These are phyloP conservation scores for Pseudochirops cupreus DNA, from an alignment of 2,797 vertebrate species.

Conservation along the genomic window DNA sequence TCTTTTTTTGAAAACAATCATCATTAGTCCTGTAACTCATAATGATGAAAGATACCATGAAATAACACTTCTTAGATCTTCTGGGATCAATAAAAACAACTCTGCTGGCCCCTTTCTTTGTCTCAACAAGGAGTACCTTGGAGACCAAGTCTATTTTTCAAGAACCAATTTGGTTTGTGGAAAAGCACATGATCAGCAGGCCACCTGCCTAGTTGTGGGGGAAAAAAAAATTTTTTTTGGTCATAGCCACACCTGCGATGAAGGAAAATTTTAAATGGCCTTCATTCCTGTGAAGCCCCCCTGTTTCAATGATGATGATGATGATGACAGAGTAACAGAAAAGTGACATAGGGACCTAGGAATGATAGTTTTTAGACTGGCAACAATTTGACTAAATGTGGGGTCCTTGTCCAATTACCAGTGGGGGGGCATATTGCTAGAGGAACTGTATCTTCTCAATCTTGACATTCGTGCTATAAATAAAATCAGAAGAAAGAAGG, in stretches of 20 bases:
- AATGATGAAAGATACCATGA: not conserved
- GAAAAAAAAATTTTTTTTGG: too few relatives aligned
- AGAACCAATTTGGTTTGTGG: not conserved
- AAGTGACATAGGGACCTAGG: too few relatives aligned
- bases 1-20: not conserved
- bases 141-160: not conserved
- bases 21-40: not conserved
- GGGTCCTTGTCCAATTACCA: not conserved
- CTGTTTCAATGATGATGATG: not conserved
- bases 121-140: not conserved
- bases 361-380: not conserved
- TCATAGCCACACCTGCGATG: too few relatives aligned
- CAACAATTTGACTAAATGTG: not conserved
- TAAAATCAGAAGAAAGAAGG: not conserved
- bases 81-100: not conserved
- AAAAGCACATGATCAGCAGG: not conserved
- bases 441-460: not conserved
- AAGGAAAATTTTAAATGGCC: not conserved
- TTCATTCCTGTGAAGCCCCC: not conserved
- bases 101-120: not conserved
- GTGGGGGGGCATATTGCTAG: not conserved
- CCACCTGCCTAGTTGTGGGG: too few relatives aligned
- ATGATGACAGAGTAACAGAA: not conserved
- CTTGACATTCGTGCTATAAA: not conserved
- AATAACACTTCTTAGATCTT: not conserved